Evolutionary conservation across 1,140 invertebrate genomes (phyloP), one percentile per base, ranked within the genome.

Genomic region (Drosophila cardini): DNA sequence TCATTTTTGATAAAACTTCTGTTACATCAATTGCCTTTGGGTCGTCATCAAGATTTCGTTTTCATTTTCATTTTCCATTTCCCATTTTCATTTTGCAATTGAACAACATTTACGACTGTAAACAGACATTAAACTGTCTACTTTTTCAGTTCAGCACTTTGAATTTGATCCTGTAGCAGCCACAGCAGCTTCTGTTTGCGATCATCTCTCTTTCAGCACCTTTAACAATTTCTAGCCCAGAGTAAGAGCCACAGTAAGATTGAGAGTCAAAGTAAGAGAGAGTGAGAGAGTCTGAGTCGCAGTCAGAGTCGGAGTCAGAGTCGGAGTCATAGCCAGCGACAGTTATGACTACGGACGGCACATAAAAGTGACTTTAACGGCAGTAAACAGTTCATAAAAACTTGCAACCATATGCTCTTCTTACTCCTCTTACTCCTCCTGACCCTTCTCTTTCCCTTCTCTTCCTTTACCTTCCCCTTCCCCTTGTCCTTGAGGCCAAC

Each of bases 51-150:
- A 30, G 55, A 38, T 26, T 52, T 50, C 30, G 26, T 16, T 36
- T 43, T 72, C 26, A 40, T 15, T 45, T n/a, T 36, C 42, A 48
- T 26, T 68, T 48, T 56, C 75, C 85, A 90, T 81, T 90, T 90
- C 21, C 21, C 26, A 45, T 15, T 45, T n/a, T 36, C 42, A 48
- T 26, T 68, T 48, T 56, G 78, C 85, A 90, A 85, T 90, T 90
- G 81, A 79, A 87, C 80, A 58, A 69, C 90, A 62, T 91, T 91
- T 91, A 90, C 77, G 90, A 91, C 85, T 87, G 90, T 91, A 91
- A 91, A 91, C 90, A 91, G 57, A 86, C 63, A 79, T 91, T 82
- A 87, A 91, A 91, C 77, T 91, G 90, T 91, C 85, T 60, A 38
- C 65, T 70, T 71, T 58, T 50, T 30, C 70, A n/a, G 53, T 81